Conservation (phyloP, 1,140 invertebrate genomes). For the Aradophagus sp. region DNA sequence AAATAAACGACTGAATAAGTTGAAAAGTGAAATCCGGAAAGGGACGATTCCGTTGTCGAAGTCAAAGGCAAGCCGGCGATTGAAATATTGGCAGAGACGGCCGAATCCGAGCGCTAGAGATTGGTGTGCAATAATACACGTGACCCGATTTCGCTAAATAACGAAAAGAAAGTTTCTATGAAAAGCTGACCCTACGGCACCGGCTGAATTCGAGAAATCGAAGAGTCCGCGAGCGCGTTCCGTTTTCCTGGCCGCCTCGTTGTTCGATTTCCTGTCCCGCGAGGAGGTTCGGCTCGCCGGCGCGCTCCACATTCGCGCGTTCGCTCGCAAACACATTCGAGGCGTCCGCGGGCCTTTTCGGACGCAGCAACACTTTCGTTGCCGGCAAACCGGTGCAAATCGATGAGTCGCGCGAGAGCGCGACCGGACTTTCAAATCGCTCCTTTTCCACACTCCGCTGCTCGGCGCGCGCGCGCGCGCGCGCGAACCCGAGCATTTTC, state of each 20-base stretch:
- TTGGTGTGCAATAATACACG: conserved; percentile 16
- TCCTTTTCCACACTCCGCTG: conserved; percentile 56
- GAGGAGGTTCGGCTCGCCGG: conserved; percentile 20
- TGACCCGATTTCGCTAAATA: conserved; percentile 49
- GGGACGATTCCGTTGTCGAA: no score
- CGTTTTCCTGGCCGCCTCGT: conserved; percentile 36
- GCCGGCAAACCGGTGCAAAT: conserved; percentile 48
- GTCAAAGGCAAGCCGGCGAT: no score
- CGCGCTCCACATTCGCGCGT: conserved; percentile 45
- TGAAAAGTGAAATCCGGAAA: no score
- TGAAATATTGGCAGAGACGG: no score
- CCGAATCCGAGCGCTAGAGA: no score
- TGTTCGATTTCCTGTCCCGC: conserved; percentile 22
- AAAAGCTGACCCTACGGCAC: conserved; percentile 50
- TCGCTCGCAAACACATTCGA: conserved; percentile 20
- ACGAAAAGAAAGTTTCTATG: conserved; percentile 50
- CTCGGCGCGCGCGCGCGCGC: conserved; percentile 23
- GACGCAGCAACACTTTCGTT: conserved; percentile 56
- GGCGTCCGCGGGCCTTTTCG: conserved; percentile 30
- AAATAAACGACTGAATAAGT: no score
- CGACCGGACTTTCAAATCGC: conserved; percentile 62
- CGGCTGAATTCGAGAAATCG: conserved; percentile 51
- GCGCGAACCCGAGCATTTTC: conserved; percentile 58
- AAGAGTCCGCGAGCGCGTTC: conserved; percentile 20
- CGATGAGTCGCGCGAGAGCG: conserved; percentile 48